A percentile compares a stretch with the other conserved stretches of the same genome.
Evolutionary conservation across 2,113 vertebrate genomes (phyloP).

Genomic region (Sarotherodon lohbergeri): DNA sequence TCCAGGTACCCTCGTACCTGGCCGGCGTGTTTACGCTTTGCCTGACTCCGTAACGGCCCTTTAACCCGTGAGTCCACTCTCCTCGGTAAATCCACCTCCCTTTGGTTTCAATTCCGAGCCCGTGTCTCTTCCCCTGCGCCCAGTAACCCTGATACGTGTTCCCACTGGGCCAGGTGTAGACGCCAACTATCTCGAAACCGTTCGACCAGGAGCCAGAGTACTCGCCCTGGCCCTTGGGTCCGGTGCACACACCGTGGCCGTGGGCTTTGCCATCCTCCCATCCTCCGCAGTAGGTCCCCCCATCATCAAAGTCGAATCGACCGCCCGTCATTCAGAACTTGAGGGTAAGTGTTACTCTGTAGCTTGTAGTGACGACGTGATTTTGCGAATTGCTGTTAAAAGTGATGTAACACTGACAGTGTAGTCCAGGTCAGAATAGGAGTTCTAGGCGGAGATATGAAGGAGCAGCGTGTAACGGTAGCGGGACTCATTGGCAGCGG

Average conservation of each 20-base stretch:
- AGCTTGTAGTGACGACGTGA: not conserved
- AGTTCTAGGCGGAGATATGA: not conserved
- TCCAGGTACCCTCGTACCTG: constrained; percentile 95
- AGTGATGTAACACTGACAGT: not conserved
- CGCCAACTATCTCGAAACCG: constrained; percentile 89
- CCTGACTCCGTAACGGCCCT: constrained; percentile 90
- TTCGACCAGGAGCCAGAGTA: constrained; percentile 92
- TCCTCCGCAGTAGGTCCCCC: constrained; percentile 94
- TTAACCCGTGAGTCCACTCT: constrained; percentile 92
- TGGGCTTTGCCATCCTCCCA: constrained; percentile 96
- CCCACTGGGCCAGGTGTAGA: constrained; percentile 96
- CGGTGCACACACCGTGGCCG: constrained; percentile 93
- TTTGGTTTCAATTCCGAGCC: constrained; percentile 90
- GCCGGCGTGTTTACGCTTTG: constrained; percentile 88
- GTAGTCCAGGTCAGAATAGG: not conserved
- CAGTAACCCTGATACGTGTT: constrained; percentile 91
- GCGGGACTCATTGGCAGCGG: constrained; percentile 23
- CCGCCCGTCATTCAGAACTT: constrained; percentile 92
- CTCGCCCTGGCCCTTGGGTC: constrained; percentile 93
- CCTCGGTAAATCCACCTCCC: constrained; percentile 92
- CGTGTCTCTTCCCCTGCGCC: constrained; percentile 92
- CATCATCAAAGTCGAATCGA: constrained; percentile 97
- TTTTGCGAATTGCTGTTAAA: not conserved
- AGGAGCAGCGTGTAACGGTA: not conserved
- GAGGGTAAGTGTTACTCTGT: not conserved